These are phyloP conservation scores for Pseudoips prasinana DNA, from an alignment of 2,888 invertebrate species.

Conservation along the genomic window DNA sequence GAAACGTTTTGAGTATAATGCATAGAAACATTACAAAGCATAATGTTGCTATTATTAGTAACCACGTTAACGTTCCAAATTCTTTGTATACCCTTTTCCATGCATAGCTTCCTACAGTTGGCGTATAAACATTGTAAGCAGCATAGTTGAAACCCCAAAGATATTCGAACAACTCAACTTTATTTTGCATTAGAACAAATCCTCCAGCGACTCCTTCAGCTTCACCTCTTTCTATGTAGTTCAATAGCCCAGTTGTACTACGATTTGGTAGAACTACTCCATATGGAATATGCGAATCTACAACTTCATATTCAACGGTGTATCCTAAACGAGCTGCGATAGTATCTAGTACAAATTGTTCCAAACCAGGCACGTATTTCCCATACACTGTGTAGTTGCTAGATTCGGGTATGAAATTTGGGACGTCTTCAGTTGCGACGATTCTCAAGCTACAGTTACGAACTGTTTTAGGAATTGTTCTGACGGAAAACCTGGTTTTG, in stretches of 20 bases:
- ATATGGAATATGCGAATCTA: slow-evolving; percentile 21
- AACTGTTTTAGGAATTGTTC: slow-evolving; percentile 21
- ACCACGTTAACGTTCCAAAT: slow-evolving; percentile 47
- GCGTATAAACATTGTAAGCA: slow-evolving; percentile 41
- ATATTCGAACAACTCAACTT: slow-evolving; percentile 50
- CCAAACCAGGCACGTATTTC: slow-evolving; percentile 40
- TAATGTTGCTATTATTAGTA: slow-evolving; percentile 41
- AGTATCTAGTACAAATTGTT: slow-evolving; percentile 50
- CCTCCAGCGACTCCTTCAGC: slow-evolving; percentile 51
- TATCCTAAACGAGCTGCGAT: slow-evolving; percentile 41
- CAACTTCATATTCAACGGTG: slow-evolving; percentile 34
- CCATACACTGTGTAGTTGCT: slow-evolving; percentile 36
- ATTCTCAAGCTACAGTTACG: slow-evolving; percentile 46
- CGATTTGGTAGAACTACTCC: slow-evolving; percentile 49
- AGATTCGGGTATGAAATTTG: slow-evolving; percentile 39
- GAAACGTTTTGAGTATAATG: slow-evolving; percentile 21
- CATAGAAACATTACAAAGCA: slow-evolving; percentile 28
- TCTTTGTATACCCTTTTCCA: slow-evolving; percentile 53
- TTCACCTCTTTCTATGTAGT: slow-evolving; percentile 37
- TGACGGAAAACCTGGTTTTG: slow-evolving; percentile 24
- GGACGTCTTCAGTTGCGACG: slow-evolving; percentile 39
- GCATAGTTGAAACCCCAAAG: slow-evolving; percentile 51
- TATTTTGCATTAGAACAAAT: slow-evolving; percentile 45
- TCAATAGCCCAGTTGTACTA: slow-evolving; percentile 47
- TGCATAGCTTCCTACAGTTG: slow-evolving; percentile 31